Evolutionary conservation across 2,797 vertebrate species (phyloP), one percentile per base, ranked within the genome.

Genomic region (Myiotriccus ornatus): DNA sequence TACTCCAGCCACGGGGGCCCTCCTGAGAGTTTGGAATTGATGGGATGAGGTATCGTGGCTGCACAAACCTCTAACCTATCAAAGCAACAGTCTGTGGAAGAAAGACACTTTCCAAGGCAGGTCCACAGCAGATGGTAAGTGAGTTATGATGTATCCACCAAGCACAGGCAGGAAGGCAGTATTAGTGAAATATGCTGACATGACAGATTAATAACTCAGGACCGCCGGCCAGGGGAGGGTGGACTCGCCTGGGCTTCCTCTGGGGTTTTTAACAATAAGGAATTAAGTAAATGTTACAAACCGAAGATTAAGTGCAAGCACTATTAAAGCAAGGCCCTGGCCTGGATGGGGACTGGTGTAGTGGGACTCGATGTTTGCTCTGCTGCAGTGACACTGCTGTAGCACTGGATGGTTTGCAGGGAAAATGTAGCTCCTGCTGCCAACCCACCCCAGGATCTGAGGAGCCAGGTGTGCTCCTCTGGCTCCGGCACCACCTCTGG

Each of bases 81-180:
- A 93, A 83, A 93, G 65, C 87, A 95, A 84, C 85, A 89, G 84
- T 86, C 79, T 92, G 1, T 17, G 82, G 79, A 87, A 89, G 84
- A 95, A 81, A 86, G 90, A 83, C 71, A 47, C 79, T 93, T 87
- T 77, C 75, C 91, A 92, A 87, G 0, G 1, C 75, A 78, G 71
- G 89, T 76, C 49, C 71, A 78, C 35, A 75, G 85, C 96, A 96
- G 94, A 95, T 95, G 95, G 87, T 87, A 87, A 93, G 81, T 76
- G 92, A 93, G 46, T 94, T 90, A 93, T 12, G 65, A 77, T 77
- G 47, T 19, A 71, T 74, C 69, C 52, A 87, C 82, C 69, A 67
- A 59, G 11, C 20, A 5, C 52, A 50, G 2, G 23, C 84, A 92
- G 92, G 79, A 94, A 95, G 87, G 76, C 20, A 30, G 62, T 37